phyloP scores from a whole-genome alignment of 2,113 vertebrate species.

The Dicerorhinus sumatrensis region DNA sequence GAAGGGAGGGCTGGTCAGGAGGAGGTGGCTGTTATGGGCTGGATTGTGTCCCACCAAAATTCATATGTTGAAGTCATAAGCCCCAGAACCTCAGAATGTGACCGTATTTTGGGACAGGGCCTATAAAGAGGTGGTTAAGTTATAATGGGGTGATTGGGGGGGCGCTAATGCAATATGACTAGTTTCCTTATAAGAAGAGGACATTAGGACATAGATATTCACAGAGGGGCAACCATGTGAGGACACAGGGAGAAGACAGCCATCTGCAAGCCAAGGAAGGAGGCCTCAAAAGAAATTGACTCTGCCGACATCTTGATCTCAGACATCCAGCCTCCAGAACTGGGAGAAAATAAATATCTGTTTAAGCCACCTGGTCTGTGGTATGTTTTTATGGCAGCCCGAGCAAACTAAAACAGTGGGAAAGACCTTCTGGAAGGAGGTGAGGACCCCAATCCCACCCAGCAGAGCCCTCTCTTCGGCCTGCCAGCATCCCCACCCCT shows the following conservation, averaged over 20 bases:
- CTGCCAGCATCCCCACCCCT: not conserved
- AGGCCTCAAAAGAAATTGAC: not conserved
- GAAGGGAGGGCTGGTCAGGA: not conserved
- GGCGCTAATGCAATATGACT: no score
- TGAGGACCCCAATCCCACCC: not conserved
- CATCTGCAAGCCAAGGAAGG: not conserved
- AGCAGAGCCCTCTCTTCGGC: not conserved
- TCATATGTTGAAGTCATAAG: not conserved
- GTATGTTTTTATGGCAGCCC: not conserved
- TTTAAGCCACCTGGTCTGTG: not conserved
- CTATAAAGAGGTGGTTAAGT: not conserved
- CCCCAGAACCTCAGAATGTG: not conserved
- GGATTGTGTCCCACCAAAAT: no score
- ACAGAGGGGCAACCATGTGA: no score
- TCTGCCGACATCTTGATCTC: not conserved
- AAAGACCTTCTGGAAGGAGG: not conserved
- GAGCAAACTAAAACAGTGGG: no score
- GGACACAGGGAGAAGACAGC: rapidly evolving
- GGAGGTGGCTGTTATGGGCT: no score
- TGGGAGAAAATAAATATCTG: not conserved
- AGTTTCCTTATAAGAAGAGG: not conserved
- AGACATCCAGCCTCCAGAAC: not conserved
- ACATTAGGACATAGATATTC: not conserved
- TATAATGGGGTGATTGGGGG: not conserved
- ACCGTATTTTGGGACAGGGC: not conserved